Conservation (phyloP, 2,888 invertebrate genomes). For the Scaeva pyrastri region DNA sequence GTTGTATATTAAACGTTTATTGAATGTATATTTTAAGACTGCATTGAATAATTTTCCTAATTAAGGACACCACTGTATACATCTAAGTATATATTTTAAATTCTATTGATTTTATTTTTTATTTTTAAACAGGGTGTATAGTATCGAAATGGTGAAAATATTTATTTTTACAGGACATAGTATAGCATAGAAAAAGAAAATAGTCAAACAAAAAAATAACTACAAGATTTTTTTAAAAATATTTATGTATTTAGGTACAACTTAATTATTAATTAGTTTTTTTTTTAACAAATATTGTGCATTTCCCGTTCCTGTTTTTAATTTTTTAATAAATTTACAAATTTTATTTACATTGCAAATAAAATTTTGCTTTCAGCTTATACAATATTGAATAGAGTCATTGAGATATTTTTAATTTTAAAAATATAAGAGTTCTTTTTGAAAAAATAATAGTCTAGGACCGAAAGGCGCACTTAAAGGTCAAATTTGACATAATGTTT, state of each 20-base stretch:
- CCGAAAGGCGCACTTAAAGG: no score
- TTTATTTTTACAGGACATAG: not conserved
- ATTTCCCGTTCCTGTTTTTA: conserved; percentile 25
- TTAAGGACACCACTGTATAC: not conserved
- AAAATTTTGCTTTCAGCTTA: conserved; percentile 55
- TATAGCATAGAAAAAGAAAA: conserved; percentile 22
- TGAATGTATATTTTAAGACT: not conserved
- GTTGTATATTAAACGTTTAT: not conserved
- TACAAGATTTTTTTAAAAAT: conserved; percentile 38
- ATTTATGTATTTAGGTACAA: conserved; percentile 62
- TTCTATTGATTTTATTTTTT: not conserved
- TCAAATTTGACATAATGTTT: no score
- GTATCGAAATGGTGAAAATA: not conserved
- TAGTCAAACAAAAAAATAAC: conserved; percentile 36
- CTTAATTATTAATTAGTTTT: conserved; percentile 38
- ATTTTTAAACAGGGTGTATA: not conserved
- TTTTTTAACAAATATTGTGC: conserved; percentile 51
- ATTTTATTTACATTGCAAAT: conserved; percentile 66
- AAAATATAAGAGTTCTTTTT: conserved; percentile 26
- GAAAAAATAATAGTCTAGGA: no score
- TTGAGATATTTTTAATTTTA: conserved; percentile 6
- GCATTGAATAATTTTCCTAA: conserved; percentile 1
- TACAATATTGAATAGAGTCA: conserved; percentile 20
- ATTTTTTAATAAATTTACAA: conserved; percentile 59
- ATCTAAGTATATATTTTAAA: not conserved